Base-by-base conservation (phyloP, 2,888 invertebrate genomes). In the Limnephilus rhombicus region DNA sequence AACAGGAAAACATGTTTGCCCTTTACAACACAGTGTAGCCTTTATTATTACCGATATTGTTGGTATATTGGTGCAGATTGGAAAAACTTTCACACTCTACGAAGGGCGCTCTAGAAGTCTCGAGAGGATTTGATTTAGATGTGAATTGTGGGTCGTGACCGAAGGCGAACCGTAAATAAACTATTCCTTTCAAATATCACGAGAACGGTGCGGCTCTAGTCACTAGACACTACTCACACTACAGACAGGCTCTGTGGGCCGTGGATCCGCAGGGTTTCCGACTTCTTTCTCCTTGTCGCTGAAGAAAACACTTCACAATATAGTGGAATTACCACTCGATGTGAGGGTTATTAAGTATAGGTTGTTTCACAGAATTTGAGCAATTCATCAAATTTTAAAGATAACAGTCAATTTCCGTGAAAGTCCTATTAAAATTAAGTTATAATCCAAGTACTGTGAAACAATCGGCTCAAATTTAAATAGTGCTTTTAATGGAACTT, bases 121-220 rank as follows among this genome's bases (percentile, higher is more conserved):
- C 45, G 49, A 83, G 86, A 80, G 29, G 29, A 85, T 91, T 86
- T 91, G 81, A 85, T 85, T 91, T 68, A 92, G 90, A 37, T 68
- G 81, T 53, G 80, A 68, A 90, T 34, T 86, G 91, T 89, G 85
- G 89, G 81, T 92, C 93, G 93, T 93, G 92, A 92, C 91, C 85
- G 41, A 91, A 92, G 86, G 89, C 83, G 68, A 92, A 90, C 85
- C 89, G 92, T 92, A 91, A 92, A 92, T 89, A 81, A 87, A 90
- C 92, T 93, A 89, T 92, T 92, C 92, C 92, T 92, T 92, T 91
- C 92, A 91, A 92, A 92, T 90, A 91, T 91, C 92, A 91, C 92
- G 92, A 90, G 80, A 53, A 68, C 68, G 80, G 83, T 31, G 68
- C 49, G 45, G 86, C 86, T 45, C 68, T n/a, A 68, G 68, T 24